These are phyloP conservation scores for Bambusicola thoracicus DNA, from an alignment of 2,113 vertebrate genomes.

Conservation along the genomic window DNA sequence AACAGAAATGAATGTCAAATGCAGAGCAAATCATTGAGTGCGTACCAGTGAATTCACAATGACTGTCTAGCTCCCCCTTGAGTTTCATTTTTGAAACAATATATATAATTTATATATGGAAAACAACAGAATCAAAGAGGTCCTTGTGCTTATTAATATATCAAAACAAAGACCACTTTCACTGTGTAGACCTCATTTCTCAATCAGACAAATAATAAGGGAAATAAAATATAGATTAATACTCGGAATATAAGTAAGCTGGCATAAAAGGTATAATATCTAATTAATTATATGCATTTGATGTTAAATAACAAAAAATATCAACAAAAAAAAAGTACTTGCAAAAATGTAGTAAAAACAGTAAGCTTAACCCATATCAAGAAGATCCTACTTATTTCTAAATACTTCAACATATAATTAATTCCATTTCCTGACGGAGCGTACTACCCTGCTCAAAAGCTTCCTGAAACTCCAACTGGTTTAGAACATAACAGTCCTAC, in stretches of 20 bases:
- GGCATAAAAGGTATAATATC: not conserved
- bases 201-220: not conserved
- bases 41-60: not conserved
- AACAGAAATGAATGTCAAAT: not conserved
- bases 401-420: not conserved
- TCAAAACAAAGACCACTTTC: not conserved
- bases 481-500: not conserved
- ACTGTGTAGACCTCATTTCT: not conserved
- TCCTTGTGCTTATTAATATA: not conserved
- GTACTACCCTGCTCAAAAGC: not conserved
- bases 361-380: not conserved
- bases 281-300: not conserved
- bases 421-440: not conserved
- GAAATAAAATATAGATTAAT: not conserved
- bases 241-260: not conserved
- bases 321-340: not conserved
- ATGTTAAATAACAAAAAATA: not conserved
- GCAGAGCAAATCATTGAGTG: not conserved
- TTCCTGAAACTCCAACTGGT: not conserved
- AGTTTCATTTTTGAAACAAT: not conserved
- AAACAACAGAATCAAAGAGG: not conserved
- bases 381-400: not conserved
- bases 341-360: not conserved
- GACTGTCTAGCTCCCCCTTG: constrained; percentile 31
- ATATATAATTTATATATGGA: not conserved